These are phyloP conservation scores for Argentina silus DNA, from an alignment of 2,797 vertebrate species.

Conservation along the genomic window DNA sequence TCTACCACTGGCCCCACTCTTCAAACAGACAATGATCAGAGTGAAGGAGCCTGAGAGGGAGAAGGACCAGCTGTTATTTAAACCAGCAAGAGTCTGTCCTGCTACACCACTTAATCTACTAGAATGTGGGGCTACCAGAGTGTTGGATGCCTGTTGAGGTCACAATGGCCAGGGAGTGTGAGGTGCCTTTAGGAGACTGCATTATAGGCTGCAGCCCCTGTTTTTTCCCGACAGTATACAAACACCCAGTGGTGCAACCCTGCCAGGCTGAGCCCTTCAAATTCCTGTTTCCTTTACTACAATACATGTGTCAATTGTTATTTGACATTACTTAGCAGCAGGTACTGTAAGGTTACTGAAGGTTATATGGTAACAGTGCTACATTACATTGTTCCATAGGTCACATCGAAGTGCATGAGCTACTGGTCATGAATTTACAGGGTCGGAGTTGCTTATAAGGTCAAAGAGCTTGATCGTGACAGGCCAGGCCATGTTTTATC, in stretches of 20 bases:
- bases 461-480: not conserved
- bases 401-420: too few relatives aligned
- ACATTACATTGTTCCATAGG: not conserved
- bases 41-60: conserved; percentile 40
- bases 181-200: not conserved
- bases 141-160: conserved; percentile 31
- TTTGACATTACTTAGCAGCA: not conserved
- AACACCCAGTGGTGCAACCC: conserved; percentile 12
- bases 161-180: not conserved
- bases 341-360: not conserved
- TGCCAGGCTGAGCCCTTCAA: not conserved
- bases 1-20: conserved; percentile 35
- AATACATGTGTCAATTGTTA: not conserved
- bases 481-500: not conserved
- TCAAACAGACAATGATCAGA: conserved; percentile 56
- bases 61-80: conserved; percentile 63
- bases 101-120: conserved; percentile 70
- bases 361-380: not conserved
- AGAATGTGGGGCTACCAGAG: conserved; percentile 52
- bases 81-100: conserved; percentile 59
- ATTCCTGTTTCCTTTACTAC: not conserved
- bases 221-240: not conserved
- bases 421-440: too few relatives aligned
- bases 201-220: conserved; percentile 28
- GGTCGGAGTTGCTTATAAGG: not conserved